Conservation (phyloP, 2,113 vertebrate species). For the Gobiocypris rarus region DNA sequence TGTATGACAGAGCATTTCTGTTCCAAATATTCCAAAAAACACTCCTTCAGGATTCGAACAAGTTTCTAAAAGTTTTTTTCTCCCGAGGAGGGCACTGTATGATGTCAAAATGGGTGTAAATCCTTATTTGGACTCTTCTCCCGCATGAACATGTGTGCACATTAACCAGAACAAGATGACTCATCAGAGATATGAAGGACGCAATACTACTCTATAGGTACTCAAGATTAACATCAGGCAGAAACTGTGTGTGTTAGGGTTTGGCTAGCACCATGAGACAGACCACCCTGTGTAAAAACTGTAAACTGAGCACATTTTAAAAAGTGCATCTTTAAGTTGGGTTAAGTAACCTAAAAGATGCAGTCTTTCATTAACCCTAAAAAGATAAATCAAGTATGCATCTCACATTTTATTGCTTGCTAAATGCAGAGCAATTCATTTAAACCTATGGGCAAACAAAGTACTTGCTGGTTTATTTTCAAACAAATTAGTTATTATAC, state of each 20-base stretch:
- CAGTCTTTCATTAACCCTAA: background rate
- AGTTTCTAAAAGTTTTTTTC: no score
- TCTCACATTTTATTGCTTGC: background rate
- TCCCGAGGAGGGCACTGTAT: no score
- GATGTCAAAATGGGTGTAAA: no score
- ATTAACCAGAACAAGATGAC: no score
- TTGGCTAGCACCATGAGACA: background rate
- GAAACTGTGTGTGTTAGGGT: background rate
- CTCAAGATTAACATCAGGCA: no score
- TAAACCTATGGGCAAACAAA: background rate
- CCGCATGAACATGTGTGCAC: no score
- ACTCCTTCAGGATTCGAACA: no score
- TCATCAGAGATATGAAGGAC: no score
- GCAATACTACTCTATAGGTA: no score
- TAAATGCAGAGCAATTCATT: background rate
- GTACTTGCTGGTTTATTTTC: background rate
- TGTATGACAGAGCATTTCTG: no score
- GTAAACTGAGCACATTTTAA: background rate
- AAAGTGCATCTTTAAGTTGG: background rate
- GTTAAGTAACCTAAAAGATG: background rate
- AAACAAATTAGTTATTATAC: background rate
- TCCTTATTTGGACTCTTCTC: no score
- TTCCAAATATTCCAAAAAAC: no score
- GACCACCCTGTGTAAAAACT: background rate
- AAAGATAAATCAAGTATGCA: background rate